Base-by-base conservation (phyloP, 1,140 invertebrate species). In the Lethrus apterus region DNA sequence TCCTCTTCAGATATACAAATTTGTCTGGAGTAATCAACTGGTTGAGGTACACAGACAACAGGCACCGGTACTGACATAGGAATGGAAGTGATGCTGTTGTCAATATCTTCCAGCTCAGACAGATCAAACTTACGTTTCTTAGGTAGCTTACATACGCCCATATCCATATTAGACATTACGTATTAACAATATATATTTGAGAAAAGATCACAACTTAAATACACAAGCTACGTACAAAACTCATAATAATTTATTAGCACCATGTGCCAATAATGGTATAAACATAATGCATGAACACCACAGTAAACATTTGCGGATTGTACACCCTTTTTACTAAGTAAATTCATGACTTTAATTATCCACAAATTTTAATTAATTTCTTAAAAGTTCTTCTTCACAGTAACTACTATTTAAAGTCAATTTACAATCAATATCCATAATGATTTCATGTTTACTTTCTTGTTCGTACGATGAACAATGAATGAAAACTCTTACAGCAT, bases 71-170 rank as follows among this genome's bases (percentile, higher is more conserved):
- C 62, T 49, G 51, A 58, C 7, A 30, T 46, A 44, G 45, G 42
- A 8, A 13, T 19, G n/a, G n/a, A n/a, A n/a, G n/a, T n/a, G n/a
- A n/a, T n/a, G 15, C 29, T 23, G 20, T 41, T 54, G 15, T 54
- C 56, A 40, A 34, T 55, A 51, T 87, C 83, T 67, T 90, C 87
- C 43, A 89, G 68, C 65, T 89, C 85, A 15, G 84, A 81, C 47
- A 82, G 85, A 73, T 88, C 81, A 60, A 86, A 90, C 70, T 91
- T 91, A 48, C 89, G 74, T 69, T 92, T 92, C 68, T 91, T 92
- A 48, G 89, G 88, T 68, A 91, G 74, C 65, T 85, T 87, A 36
- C 79, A 65, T 4, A 75, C 73, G 11, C 75, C 65, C 62, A 64
- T 63, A 50, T 64, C 61, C 60, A 63, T 63, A 45, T 59, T 61